phyloP scores from a whole-genome alignment of 2,113 vertebrate species.

The Pitta sordida region DNA sequence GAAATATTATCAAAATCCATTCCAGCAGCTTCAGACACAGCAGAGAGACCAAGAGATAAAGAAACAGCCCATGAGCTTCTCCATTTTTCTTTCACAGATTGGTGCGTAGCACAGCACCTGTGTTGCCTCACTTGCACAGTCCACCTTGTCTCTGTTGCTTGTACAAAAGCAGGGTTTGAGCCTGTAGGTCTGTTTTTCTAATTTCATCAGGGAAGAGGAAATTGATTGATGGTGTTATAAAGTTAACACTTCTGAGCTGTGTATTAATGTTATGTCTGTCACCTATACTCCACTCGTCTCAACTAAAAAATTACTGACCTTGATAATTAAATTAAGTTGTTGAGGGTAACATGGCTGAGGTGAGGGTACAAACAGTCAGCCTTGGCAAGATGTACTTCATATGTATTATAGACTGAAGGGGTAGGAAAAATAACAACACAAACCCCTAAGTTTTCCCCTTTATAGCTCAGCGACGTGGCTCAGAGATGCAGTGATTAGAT shows the following conservation, averaged over 20 bases:
- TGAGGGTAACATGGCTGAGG: not conserved
- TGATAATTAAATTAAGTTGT: not conserved
- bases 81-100: not conserved
- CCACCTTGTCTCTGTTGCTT: not conserved
- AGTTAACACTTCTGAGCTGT: not conserved
- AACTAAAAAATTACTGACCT: not conserved
- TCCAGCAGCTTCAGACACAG: not conserved
- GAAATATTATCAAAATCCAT: not conserved
- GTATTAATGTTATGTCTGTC: not conserved
- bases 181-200: not conserved
- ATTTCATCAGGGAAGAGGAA: not conserved
- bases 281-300: not conserved
- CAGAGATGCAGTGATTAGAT: slow-evolving; percentile 1
- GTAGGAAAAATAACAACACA: not conserved
- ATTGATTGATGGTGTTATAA: not conserved
- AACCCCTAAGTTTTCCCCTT: not conserved
- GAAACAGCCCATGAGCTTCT: not conserved
- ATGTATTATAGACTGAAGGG: not conserved
- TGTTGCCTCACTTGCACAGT: not conserved
- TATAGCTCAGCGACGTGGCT: not conserved
- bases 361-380: not conserved
- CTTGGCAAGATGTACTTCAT: not conserved
- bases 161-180: rapidly evolving
- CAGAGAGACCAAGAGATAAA: not conserved
- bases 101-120: not conserved